Evolutionary conservation across 2,797 vertebrate genomes (phyloP), one percentile per base, ranked within the genome.

Genomic region (Macrochelys suwanniensis): DNA sequence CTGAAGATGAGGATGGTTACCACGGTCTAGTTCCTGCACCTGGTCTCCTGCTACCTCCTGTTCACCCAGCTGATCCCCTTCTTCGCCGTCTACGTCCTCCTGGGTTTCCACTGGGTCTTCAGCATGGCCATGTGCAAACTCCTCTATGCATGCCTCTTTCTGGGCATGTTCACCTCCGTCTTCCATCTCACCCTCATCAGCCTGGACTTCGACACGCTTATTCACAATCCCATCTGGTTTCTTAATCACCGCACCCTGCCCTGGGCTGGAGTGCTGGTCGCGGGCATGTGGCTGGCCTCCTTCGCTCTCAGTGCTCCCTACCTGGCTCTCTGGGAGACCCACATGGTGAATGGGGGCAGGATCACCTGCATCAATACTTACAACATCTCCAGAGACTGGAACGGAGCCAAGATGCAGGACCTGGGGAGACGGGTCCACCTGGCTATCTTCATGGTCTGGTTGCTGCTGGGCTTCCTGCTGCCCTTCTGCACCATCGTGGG

Each of bases 401-500:
- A n/a, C 6, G 17, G 16, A n/a, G 8, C 8, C 4, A 12, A n/a
- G 61, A 4, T 1, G 16, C 33, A 68, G 33, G 61, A 5, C 2
- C 1, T n/a, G 33, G 33, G 33, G 4, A n/a, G 61, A 68, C 17
- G 1, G 33, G 17, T 68, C 16, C 61, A 68, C 8, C 61, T 68
- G 61, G 2, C 33, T 8, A 1, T 37, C 8, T 94, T 91, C 54
- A 7, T 16, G 11, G 57, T 85, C 33, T 74, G 81, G 19, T 50
- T 94, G 4, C 42, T 79, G 16, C 4, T 89, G 26, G 89, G 65
- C 17, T 95, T 92, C 33, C 19, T 95, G 9, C 33, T 95, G 16
- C 94, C 92, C 6, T 59, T 92, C 11, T 45, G 59, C 47, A 84
- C 25, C n/a, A 93, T 90, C 7, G 31, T 50, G 19, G 9, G 82